Evolutionary conservation across 2,113 vertebrate species (phyloP).

Genomic region (Leucopsar rothschildi): DNA sequence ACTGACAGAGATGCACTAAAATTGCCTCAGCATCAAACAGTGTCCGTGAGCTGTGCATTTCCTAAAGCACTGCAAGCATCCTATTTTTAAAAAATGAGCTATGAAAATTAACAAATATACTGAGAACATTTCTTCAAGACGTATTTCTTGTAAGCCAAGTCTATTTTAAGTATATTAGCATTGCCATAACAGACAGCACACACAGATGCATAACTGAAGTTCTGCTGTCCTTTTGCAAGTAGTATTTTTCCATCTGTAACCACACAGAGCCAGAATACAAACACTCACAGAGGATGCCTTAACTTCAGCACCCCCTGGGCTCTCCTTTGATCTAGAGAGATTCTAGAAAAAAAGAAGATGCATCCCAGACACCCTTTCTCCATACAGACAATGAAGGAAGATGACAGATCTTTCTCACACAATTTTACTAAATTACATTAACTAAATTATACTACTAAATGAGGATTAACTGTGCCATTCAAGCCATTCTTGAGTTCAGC

Average conservation of each 20-base stretch:
- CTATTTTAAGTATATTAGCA: background rate
- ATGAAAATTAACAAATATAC: background rate
- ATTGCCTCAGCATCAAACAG: background rate
- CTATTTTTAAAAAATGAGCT: background rate
- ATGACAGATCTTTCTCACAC: background rate
- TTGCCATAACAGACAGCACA: background rate
- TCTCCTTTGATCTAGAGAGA: background rate
- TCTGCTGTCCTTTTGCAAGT: background rate
- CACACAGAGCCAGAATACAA: background rate
- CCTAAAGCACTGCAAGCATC: background rate
- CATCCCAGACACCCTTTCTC: background rate
- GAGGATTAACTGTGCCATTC: background rate
- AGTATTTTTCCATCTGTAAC: background rate
- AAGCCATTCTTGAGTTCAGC: background rate
- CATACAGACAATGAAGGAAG: background rate
- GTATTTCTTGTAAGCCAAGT: background rate
- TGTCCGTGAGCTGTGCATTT: background rate
- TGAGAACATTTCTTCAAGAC: background rate
- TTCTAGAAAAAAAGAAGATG: background rate
- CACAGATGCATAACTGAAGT: background rate
- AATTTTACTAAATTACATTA: background rate
- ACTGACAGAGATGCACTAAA: background rate
- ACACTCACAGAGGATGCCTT: rapidly evolving
- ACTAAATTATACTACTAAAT: background rate
- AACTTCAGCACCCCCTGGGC: background rate